A percentile compares a stretch with the other conserved stretches of the same genome.
Conservation (phyloP, 2,797 vertebrate species). For the Diplodus puntazzo region DNA sequence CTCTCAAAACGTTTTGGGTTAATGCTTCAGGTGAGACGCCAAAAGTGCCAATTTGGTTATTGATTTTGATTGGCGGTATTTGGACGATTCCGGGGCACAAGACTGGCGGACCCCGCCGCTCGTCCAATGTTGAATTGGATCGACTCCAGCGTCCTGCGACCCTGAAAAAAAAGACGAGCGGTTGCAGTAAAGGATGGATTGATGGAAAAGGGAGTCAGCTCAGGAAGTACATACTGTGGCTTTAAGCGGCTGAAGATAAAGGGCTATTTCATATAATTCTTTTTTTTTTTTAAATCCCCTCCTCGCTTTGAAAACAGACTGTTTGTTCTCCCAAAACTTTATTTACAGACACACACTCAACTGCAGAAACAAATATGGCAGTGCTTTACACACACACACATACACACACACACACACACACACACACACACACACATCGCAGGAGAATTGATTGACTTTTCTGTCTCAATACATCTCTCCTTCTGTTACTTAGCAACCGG, state of each 20-base stretch:
- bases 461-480: constrained; percentile 87
- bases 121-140: too few relatives aligned
- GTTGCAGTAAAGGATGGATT: too few relatives aligned
- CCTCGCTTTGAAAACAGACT: constrained; percentile 16
- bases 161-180: too few relatives aligned
- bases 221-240: too few relatives aligned
- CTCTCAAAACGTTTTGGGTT: too few relatives aligned
- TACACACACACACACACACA: constrained; percentile 40
- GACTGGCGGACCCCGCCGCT: too few relatives aligned
- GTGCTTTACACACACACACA: constrained; percentile 37
- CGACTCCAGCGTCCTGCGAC: too few relatives aligned
- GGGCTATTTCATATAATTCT: constrained; percentile 4
- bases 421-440: constrained; percentile 62
- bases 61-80: too few relatives aligned
- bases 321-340: neutral
- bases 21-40: too few relatives aligned
- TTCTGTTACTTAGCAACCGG: constrained; percentile 89
- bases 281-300: constrained; percentile 1
- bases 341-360: constrained; percentile 26
- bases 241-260: neutral
- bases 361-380: constrained; percentile 59
- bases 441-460: constrained; percentile 87
- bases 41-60: too few relatives aligned
- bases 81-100: too few relatives aligned
- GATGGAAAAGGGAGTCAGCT: too few relatives aligned